phyloP scores from a whole-genome alignment of 1,140 invertebrate species.

The Anastrepha ludens region DNA sequence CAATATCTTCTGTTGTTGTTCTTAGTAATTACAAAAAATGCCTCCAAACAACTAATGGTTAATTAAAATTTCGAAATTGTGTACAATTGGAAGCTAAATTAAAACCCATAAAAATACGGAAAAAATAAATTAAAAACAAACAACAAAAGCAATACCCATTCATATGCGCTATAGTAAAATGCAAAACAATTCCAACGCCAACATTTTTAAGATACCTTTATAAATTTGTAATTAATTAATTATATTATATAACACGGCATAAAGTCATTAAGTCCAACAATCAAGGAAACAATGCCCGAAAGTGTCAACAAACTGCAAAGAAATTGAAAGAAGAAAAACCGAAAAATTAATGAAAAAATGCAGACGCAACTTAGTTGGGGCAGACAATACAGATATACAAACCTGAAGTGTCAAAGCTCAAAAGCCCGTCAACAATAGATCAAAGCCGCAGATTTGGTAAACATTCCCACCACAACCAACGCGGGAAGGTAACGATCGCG shows the following conservation, averaged over 20 bases:
- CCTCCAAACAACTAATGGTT: too few relatives aligned
- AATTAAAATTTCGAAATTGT: too few relatives aligned
- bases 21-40: too few relatives aligned
- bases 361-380: neutral
- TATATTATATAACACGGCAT: constrained; percentile 37
- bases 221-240: constrained; percentile 21
- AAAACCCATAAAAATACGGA: neutral
- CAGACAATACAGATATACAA: neutral
- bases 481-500: neutral
- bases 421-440: neutral
- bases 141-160: neutral
- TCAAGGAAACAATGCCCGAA: neutral
- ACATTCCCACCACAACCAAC: neutral
- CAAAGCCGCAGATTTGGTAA: neutral
- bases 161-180: neutral
- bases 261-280: constrained; percentile 18
- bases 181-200: neutral
- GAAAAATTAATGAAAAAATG: neutral
- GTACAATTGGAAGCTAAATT: neutral
- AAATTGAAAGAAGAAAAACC: neutral
- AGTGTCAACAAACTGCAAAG: constrained; percentile 45
- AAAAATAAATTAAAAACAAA: neutral
- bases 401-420: constrained; percentile 10
- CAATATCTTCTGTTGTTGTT: too few relatives aligned
- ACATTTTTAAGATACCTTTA: neutral